Conservation (phyloP, 1,140 invertebrate species). For the Pogonognathellus flavescens region DNA sequence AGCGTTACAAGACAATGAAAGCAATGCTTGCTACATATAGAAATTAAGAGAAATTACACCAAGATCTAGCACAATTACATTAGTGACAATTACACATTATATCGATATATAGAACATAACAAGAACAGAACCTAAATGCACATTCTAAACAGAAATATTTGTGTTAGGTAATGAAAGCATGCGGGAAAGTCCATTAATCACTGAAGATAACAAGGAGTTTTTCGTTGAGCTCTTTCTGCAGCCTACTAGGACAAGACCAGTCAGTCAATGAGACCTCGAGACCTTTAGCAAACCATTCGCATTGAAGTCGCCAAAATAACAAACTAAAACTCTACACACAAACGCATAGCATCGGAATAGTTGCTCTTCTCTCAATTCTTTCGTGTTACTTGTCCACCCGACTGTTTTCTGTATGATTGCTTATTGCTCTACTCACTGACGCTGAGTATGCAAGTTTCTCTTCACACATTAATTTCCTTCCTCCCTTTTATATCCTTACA, state of each 20-base stretch:
- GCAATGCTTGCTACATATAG: too few relatives aligned
- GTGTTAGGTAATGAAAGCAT: too few relatives aligned
- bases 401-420: neutral
- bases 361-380: neutral
- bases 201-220: constrained; percentile 11
- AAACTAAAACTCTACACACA: too few relatives aligned
- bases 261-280: neutral
- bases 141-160: too few relatives aligned
- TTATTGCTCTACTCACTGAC: neutral
- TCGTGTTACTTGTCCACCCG: neutral
- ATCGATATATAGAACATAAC: too few relatives aligned
- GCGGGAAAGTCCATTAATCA: constrained; percentile 20
- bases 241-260: neutral
- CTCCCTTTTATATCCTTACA: too few relatives aligned
- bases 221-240: too few relatives aligned
- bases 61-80: too few relatives aligned
- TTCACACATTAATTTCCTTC: constrained; percentile 21
- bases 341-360: neutral
- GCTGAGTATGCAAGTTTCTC: constrained; percentile 13
- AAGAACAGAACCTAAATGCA: too few relatives aligned
- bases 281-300: neutral
- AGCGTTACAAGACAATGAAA: too few relatives aligned
- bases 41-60: too few relatives aligned
- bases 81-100: too few relatives aligned
- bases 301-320: constrained; percentile 23